A percentile compares a stretch with the other conserved stretches of the same genome.
phyloP scores from a whole-genome alignment of 2,888 invertebrate species.

The Cacoxenus indagator region DNA sequence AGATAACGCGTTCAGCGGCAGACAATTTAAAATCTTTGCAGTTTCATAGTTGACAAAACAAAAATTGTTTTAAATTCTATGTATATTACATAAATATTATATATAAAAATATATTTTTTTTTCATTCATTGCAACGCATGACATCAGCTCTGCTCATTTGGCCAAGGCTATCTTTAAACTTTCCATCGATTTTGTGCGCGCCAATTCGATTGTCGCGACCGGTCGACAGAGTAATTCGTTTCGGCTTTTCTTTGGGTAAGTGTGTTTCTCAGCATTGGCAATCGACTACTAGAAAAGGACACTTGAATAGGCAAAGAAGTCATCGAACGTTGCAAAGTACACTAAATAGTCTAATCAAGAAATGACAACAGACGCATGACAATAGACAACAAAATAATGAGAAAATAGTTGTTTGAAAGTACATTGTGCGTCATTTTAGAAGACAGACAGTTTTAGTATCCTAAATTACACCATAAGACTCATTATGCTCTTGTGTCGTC shows the following conservation, averaged over 20 bases:
- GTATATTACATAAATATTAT: too few relatives aligned
- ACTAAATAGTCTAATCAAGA: background rate
- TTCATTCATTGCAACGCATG: background rate
- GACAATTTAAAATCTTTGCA: too few relatives aligned
- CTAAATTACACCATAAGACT: background rate
- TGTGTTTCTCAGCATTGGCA: background rate
- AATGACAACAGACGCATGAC: background rate
- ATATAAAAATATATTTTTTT: too few relatives aligned
- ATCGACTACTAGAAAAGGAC: background rate
- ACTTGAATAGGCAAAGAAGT: background rate
- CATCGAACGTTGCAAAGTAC: background rate
- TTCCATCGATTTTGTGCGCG: background rate
- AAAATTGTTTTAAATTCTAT: too few relatives aligned
- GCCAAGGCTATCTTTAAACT: background rate
- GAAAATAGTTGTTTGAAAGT: background rate
- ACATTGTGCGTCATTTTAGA: background rate
- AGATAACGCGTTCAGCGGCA: too few relatives aligned
- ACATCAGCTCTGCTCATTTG: constrained; percentile 11
- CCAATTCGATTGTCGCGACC: background rate
- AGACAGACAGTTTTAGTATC: background rate
- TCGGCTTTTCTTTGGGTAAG: background rate
- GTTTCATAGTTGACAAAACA: too few relatives aligned
- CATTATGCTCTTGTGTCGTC: too few relatives aligned
- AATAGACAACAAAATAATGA: background rate
- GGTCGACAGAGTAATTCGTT: background rate